Evolutionary conservation across 2,797 vertebrate species (phyloP), one percentile per base, ranked within the genome.

Genomic region (Poliocrania exsul): DNA sequence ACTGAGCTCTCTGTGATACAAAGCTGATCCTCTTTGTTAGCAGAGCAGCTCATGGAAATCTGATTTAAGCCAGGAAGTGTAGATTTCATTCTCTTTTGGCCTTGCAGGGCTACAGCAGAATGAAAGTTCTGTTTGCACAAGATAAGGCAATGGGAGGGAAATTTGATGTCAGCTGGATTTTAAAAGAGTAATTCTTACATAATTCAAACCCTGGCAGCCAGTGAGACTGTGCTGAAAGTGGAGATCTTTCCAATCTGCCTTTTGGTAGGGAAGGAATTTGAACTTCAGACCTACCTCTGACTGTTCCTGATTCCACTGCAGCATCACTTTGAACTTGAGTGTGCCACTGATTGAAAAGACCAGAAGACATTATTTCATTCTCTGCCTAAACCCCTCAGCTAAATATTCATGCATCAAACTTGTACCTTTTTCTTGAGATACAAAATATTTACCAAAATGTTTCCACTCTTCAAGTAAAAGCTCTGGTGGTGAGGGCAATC

Each of bases 31-130:
- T 6, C 86, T 95, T 93, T 85, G 75, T 53, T 64, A 62, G 42
- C 24, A 82, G 73, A 77, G n/a, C 67, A 88, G 83, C 49, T 89
- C 50, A 90, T 78, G 71, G 56, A 95, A 90, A 95, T 82, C 83
- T 92, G 83, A 78, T 33, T 92, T 94, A 89, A 90, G 71, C 26
- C 71, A 81, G 93, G 86, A 94, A 84, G 51, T 31, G 6, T 71
- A 51, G 46, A 86, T 72, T 94, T 96, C 47, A 20, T 66, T 91
- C 56, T 90, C 62, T 56, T 72, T 75, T 73, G 51, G 33, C 53
- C 13, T 44, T 33, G 44, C 54, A 93, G 71, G 85, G 50, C 66
- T 73, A 4, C 35, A 54, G 29, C 53, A 82, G 64, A 82, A 67
- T n/a, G 28, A 57, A 92, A 82, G 35, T 73, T 90, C 29, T 73